Evolutionary conservation across 2,888 invertebrate species (phyloP), one percentile per base, ranked within the genome.

Genomic region (Chymomyza procnemis): DNA sequence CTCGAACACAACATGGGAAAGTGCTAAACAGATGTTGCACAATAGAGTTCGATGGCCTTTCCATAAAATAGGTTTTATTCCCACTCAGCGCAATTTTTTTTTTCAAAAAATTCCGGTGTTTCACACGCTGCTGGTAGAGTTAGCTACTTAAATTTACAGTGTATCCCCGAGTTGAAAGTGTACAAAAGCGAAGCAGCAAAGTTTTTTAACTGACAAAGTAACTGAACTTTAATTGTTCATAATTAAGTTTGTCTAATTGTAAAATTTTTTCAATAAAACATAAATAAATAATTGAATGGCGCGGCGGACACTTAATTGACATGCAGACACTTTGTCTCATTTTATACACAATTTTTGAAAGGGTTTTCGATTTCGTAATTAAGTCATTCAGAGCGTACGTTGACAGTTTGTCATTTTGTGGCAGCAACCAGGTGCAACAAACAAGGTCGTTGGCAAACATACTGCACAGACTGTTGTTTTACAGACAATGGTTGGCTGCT

Each of bases 201-300:
- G n/a, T n/a, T n/a, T 9, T 8, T 14, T 18, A 18, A 50, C 18
- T 50, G 48, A 50, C 48, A 18, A 18, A 67, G 68, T 75, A 79
- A 85, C 82, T 86, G 87, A 81, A 79, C 82, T 79, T 73, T 85
- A 79, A 82, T 86, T 86, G 78, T 75, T 76, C 70, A 86, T 81
- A 81, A 81, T 81, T 85, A 86, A 86, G 81, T 81, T 82, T 81
- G 81, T 84, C 77, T 66, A 69, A 66, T 9, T 46, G 46, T 18
- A 48, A 57, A 26, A 26, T 26, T 41, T 41, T 41, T 41, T 41
- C 75, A 74, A 73, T 71, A 71, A 74, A 67, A 70, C 81, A 61
- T 76, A 69, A 76, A 77, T 84, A 85, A 84, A 84, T 79, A 81
- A 79, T 54, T 54, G 19, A 6, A 21, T 5, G 21, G 12, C 79